A percentile compares a stretch with the other conserved stretches of the same genome.
Evolutionary conservation across 2,888 invertebrate species (phyloP).

Genomic region (Himalopsyche anomala): DNA sequence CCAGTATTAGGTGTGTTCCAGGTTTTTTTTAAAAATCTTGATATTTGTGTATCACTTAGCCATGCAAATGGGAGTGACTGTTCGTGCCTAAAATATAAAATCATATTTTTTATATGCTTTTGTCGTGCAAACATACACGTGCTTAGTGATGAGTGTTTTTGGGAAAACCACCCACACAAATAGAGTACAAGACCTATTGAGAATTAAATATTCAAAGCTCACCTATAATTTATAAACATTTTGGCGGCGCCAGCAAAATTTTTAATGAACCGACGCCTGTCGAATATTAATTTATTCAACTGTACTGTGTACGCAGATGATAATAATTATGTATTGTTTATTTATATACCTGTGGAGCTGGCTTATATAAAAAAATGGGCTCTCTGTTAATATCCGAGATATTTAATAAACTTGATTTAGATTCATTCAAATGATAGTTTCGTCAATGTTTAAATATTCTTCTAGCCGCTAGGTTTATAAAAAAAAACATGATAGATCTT

Average conservation of each 20-base stretch:
- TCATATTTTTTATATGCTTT: not conserved
- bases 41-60: not conserved
- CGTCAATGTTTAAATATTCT: too few relatives aligned
- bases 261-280: constrained; percentile 2
- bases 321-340: too few relatives aligned
- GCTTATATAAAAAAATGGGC: too few relatives aligned
- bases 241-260: constrained; percentile 19
- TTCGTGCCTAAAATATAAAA: not conserved
- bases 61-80: constrained; percentile 9
- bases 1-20: too few relatives aligned
- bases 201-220: constrained; percentile 12
- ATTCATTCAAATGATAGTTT: too few relatives aligned
- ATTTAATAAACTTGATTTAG: too few relatives aligned
- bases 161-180: constrained; percentile 31
- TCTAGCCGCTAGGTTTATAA: too few relatives aligned
- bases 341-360: too few relatives aligned
- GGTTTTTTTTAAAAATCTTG: not conserved
- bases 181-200: constrained; percentile 6
- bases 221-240: constrained; percentile 30
- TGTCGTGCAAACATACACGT: constrained; percentile 22
- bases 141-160: constrained; percentile 12
- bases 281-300: constrained; percentile 25
- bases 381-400: too few relatives aligned
- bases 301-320: not conserved
- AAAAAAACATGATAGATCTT: too few relatives aligned